Percentiles rank a stretch among this genome's conserved stretches.
phyloP scores from a whole-genome alignment of 2,113 vertebrate genomes.

The Struthidea cinerea region DNA sequence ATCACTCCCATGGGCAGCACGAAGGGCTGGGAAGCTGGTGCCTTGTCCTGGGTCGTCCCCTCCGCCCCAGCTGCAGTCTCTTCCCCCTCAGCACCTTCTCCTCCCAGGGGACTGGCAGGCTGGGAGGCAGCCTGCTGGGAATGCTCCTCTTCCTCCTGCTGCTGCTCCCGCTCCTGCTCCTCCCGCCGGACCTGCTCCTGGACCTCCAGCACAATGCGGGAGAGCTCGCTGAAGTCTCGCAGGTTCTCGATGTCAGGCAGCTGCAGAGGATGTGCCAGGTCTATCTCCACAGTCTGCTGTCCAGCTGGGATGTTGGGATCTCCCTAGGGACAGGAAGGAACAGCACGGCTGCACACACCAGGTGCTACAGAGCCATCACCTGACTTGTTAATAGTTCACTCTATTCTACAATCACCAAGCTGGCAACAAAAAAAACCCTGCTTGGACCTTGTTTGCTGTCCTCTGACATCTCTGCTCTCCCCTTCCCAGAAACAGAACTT shows the following conservation, averaged over 20 bases:
- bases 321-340: conserved; percentile 71
- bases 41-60: background rate
- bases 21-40: conserved; percentile 74
- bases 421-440: background rate
- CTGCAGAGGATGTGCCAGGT: conserved; percentile 82
- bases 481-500: background rate
- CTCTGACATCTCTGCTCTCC: background rate
- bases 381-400: background rate
- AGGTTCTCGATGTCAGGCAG: conserved; percentile 86
- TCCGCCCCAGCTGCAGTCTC: background rate
- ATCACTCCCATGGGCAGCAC: conserved; percentile 89
- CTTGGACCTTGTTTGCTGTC: background rate
- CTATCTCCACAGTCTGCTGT: conserved; percentile 89
- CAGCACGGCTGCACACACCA: background rate
- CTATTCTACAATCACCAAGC: background rate
- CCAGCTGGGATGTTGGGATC: conserved; percentile 97
- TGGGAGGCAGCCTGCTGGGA: background rate
- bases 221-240: conserved; percentile 85
- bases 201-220: conserved; percentile 82
- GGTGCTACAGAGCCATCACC: background rate
- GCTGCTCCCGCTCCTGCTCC: conserved; percentile 53
- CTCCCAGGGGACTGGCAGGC: background rate
- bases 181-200: conserved; percentile 82
- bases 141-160: background rate
- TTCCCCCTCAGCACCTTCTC: background rate